phyloP scores from a whole-genome alignment of 2,113 vertebrate species.

The Gavia stellata region DNA sequence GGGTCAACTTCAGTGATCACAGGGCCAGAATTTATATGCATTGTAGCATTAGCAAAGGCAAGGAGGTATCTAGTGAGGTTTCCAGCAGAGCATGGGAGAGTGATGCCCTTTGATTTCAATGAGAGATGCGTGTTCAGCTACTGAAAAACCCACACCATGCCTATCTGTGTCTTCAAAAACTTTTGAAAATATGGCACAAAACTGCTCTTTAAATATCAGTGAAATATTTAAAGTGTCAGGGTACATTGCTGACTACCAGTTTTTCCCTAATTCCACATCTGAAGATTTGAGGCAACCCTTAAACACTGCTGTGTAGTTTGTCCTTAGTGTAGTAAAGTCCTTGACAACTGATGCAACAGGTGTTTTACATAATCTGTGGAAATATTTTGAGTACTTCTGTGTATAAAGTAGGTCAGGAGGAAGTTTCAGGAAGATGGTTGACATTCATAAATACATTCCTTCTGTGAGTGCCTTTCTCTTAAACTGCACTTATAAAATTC shows the following conservation, averaged over 20 bases:
- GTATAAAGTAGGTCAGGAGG: neutral
- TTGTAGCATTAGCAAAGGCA: neutral
- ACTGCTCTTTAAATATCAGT: neutral
- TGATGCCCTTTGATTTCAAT: neutral
- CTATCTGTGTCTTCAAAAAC: neutral
- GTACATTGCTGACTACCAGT: neutral
- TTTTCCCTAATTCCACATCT: neutral
- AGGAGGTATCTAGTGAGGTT: neutral
- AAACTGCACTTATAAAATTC: neutral
- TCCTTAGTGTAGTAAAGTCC: neutral
- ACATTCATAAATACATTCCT: neutral
- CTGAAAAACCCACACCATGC: neutral
- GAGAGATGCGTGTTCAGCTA: neutral
- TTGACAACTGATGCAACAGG: neutral
- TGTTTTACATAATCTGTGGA: neutral
- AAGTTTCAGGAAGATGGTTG: neutral
- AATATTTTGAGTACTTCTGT: neutral
- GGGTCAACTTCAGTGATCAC: neutral
- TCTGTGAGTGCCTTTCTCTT: neutral
- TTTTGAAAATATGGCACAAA: neutral
- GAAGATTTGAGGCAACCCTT: neutral
- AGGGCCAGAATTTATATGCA: neutral
- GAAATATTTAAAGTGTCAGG: neutral
- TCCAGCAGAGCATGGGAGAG: neutral
- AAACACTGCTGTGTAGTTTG: neutral